Evolutionary conservation across 2,888 invertebrate genomes (phyloP), one percentile per base, ranked within the genome.

Genomic region (Spisula subtruncata): DNA sequence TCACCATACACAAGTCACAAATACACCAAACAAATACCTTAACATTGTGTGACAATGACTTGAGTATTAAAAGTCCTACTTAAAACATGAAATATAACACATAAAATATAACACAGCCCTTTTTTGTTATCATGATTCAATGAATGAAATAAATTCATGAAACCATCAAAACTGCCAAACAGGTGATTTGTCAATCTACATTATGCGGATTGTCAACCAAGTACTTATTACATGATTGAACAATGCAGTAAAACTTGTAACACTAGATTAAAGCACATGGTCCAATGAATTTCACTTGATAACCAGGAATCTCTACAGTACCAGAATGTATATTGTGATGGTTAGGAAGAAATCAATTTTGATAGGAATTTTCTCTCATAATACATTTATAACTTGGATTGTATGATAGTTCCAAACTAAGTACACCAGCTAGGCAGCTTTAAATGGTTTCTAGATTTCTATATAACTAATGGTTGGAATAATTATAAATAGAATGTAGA

Each of bases 81-180:
- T 75, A 75, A 75, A 75, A 75, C 35, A 75, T 75, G 75, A 32
- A n/a, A 75, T 35, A 71, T 71, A 75, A 75, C 35, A 60, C 25
- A 35, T 75, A 75, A n/a, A 35, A 75, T 32, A 75, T 75, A 75
- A 75, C 60, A 75, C 35, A 75, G 35, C 29, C 75, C 75, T 75
- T 14, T n/a, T 75, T 75, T 75, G 18, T 75, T 75, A 75, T 35
- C 5, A 75, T 75, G 75, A 75, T 75, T 75, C 75, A 75, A 75
- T 75, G 35, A 75, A 66, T 66, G 60, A 66, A 25, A 10, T 66
- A n/a, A 66, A 66, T 66, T 66, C 25, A n/a, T n/a, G 25, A 66
- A 66, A 66, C 60, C 25, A 66, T 66, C 60, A n/a, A 66, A 66
- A 25, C 25, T 66, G 60, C 60, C 0, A 25, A 66, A n/a, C 25